A percentile compares a stretch with the other conserved stretches of the same genome.
Conservation (phyloP, 1,140 invertebrate species). For the Oncopodura yosiiana region DNA sequence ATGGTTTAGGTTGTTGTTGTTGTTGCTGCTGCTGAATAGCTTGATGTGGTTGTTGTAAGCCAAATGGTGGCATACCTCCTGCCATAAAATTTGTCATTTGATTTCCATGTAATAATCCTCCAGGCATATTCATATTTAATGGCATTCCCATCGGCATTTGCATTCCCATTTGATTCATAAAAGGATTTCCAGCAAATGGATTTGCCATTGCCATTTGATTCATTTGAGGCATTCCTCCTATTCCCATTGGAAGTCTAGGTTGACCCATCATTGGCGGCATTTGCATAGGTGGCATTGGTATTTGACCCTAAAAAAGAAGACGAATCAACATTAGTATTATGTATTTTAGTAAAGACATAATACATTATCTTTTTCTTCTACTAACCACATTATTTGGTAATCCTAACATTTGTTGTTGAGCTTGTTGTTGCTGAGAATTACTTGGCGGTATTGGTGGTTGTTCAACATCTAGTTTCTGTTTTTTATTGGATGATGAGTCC, state of each 20-base stretch:
- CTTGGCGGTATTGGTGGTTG: background rate
- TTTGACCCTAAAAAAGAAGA: background rate
- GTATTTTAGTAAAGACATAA: background rate
- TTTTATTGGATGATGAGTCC: slow-evolving; percentile 50
- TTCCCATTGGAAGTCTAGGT: background rate
- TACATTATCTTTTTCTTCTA: background rate
- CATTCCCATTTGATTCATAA: slow-evolving; percentile 14
- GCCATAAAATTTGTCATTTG: slow-evolving; percentile 5
- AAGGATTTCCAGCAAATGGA: slow-evolving; percentile 1
- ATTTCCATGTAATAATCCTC: slow-evolving; percentile 18
- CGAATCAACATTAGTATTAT: background rate
- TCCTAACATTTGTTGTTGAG: slow-evolving; percentile 28
- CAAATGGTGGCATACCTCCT: background rate
- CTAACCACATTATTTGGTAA: background rate
- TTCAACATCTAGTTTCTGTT: slow-evolving; percentile 52
- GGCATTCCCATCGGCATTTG: slow-evolving; percentile 17
- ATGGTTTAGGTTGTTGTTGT: slow-evolving; percentile 15
- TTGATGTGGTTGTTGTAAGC: background rate
- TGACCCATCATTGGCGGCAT: background rate
- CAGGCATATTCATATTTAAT: slow-evolving; percentile 44
- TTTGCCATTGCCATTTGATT: background rate
- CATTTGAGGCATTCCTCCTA: background rate
- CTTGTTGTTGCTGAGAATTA: slow-evolving; percentile 1
- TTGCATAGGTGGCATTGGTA: background rate
- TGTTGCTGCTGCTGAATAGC: slow-evolving; percentile 10